Base-by-base conservation (phyloP, 2,888 invertebrate species). In the Enchytraeus crypticus region DNA sequence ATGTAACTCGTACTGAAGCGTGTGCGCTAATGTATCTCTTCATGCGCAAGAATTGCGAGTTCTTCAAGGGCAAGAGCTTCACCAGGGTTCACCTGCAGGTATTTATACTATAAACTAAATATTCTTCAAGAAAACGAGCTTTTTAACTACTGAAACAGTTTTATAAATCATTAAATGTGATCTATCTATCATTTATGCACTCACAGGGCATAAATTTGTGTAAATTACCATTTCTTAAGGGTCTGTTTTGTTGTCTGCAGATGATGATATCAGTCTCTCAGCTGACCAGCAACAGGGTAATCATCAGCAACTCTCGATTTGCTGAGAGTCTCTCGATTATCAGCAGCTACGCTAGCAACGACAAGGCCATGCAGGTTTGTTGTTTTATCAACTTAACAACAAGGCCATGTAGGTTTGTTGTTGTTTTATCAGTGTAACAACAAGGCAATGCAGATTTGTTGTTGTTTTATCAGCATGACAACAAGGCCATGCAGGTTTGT, bases 251-350 rank as follows among this genome's bases (percentile, higher is more conserved):
- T 47, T 65, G 66, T 51, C 74, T 79, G 23, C 80, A 89, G 87
- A 91, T 93, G 34, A 93, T 95, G 66, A 92, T 96, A 72, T 91
- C 93, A 0, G 91, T 96, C 18, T 95, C 95, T 0, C 89, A 92
- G 79, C 85, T 96, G 80, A 84, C 93, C 65, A 92, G 93, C 62
- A 90, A 88, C 72, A 87, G 91, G 4, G 87, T 89, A n/a, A 89
- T 89, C 2, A 81, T 92, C 67, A 92, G 92, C 80, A 92, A 91
- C 79, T 87, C 90, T n/a, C 84, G 92, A 51, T 93, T 96, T 79
- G 92, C 93, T 82, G 92, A 93, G 78, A 92, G 91, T 68, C 81
- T 96, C 3, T 90, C 91, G 3, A 84, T 92, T 53, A 91, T 93
- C 73, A 93, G 92, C 76, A 92, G 90, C 74, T 92, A 91, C 74